phyloP scores from a whole-genome alignment of 2,888 invertebrate species.

The Platypus cylindrus region DNA sequence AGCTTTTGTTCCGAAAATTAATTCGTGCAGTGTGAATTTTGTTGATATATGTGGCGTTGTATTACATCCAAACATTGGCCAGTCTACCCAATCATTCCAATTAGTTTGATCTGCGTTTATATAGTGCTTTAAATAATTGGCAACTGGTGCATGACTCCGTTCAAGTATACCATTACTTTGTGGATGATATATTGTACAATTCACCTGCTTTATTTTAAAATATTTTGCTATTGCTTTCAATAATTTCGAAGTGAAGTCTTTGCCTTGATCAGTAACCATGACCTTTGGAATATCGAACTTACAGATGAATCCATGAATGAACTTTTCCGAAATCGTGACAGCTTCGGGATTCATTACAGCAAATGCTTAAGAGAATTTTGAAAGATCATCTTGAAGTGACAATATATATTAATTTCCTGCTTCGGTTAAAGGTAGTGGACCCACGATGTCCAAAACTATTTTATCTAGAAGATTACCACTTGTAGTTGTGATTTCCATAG shows the following conservation, averaged over 20 bases:
- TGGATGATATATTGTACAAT: conserved; percentile 22
- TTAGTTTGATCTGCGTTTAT: conserved; percentile 24
- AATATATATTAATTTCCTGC: background rate
- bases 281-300: conserved; percentile 15
- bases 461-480: no score
- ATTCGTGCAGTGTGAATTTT: conserved; percentile 24
- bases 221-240: conserved; percentile 20
- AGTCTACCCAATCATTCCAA: conserved; percentile 26
- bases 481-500: conserved; percentile 23
- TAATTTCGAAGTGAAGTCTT: conserved; percentile 18
- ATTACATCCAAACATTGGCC: conserved; percentile 26
- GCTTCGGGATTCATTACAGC: conserved; percentile 22
- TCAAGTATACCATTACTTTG: conserved; percentile 25
- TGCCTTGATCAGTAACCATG: conserved; percentile 17
- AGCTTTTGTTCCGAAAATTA: conserved; percentile 24
- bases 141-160: conserved; percentile 23
- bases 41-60: conserved; percentile 23
- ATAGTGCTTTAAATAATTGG: conserved; percentile 27
- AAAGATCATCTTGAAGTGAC: background rate
- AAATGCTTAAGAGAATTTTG: background rate
- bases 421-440: background rate
- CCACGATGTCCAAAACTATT: background rate
- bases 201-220: conserved; percentile 23
- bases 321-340: conserved; percentile 21
- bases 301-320: conserved; percentile 19